These are phyloP conservation scores for Probosciger aterrimus DNA, from an alignment of 2,113 vertebrate genomes.

Conservation along the genomic window DNA sequence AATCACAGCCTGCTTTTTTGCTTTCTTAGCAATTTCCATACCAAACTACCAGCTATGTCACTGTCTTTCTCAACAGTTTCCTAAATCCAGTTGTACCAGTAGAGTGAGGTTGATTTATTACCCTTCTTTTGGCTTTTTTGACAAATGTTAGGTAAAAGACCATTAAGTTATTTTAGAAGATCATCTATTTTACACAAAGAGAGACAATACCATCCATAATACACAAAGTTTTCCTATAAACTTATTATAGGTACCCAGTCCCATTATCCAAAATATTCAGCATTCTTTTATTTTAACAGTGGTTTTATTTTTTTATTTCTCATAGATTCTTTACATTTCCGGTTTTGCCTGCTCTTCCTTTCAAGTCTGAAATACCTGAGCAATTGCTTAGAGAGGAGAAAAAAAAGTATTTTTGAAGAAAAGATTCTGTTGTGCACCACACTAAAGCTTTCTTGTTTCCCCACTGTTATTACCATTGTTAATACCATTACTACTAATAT, in stretches of 20 bases:
- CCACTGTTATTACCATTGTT: not conserved
- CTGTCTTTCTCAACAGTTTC: not conserved
- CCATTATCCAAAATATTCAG: not conserved
- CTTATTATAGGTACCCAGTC: not conserved
- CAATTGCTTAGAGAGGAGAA: not conserved
- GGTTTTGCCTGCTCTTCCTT: not conserved
- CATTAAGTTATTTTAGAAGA: not conserved
- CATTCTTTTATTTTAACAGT: not conserved
- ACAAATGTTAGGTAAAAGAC: not conserved
- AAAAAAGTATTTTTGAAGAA: not conserved
- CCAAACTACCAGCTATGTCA: not conserved
- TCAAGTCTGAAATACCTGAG: not conserved
- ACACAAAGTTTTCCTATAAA: not conserved
- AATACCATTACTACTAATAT: not conserved
- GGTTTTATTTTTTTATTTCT: not conserved
- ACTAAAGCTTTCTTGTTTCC: not conserved
- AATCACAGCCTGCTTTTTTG: not conserved
- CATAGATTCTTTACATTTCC: not conserved
- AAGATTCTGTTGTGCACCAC: not conserved
- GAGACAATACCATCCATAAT: not conserved
- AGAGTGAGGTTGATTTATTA: not conserved
- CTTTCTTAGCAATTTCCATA: conserved; percentile 13
- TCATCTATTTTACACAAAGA: not conserved
- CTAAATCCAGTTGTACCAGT: conserved; percentile 14
- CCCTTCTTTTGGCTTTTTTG: not conserved